phyloP scores from a whole-genome alignment of 2,888 invertebrate species.

The Octonoba sinensis region DNA sequence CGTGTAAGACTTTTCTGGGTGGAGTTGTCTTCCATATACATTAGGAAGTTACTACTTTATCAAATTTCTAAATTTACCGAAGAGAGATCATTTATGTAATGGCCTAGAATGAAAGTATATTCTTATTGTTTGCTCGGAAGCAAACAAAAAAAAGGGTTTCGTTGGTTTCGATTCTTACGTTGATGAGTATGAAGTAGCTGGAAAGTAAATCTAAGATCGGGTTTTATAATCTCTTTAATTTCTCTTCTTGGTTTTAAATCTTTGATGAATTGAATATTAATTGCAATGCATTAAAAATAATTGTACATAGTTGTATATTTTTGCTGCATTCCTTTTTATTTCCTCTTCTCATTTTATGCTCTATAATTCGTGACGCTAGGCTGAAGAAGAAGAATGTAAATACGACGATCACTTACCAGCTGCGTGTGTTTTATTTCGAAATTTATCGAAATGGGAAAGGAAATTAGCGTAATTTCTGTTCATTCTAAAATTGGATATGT shows the following conservation, averaged over 20 bases:
- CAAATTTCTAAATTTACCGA: not conserved
- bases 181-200: too few relatives aligned
- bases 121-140: not conserved
- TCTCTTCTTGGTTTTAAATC: not conserved
- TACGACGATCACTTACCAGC: constrained; percentile 49
- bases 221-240: not conserved
- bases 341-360: not conserved
- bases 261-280: not conserved
- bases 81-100: not conserved
- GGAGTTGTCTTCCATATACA: constrained; percentile 18
- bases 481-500: not conserved
- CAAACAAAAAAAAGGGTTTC: not conserved
- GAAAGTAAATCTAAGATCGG: not conserved
- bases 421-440: constrained; percentile 58
- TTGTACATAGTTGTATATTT: too few relatives aligned
- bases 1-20: constrained; percentile 27
- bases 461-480: not conserved
- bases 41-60: not conserved
- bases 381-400: constrained; percentile 41
- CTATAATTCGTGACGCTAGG: not conserved
- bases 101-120: not conserved
- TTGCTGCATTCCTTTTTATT: too few relatives aligned
- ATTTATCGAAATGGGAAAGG: constrained; percentile 20
- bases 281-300: not conserved
- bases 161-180: not conserved